phyloP scores from a whole-genome alignment of 2,113 vertebrate genomes.

The Stegastes partitus region DNA sequence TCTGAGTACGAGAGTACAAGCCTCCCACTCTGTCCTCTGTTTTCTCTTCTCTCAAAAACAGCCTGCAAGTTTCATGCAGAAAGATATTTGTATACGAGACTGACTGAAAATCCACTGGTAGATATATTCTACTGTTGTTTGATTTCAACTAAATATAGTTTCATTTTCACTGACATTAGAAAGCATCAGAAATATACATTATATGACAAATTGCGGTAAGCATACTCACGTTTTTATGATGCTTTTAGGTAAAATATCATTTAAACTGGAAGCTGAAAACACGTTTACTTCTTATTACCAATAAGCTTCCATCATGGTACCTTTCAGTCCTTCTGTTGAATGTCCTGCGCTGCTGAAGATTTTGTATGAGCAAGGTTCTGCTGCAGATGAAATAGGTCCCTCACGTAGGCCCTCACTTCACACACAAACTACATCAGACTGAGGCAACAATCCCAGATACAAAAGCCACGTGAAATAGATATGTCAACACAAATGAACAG shows the following conservation, averaged over 20 bases:
- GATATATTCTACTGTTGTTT: neutral
- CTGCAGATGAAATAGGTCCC: conserved; percentile 32
- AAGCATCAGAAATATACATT: neutral
- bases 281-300: conserved; percentile 14
- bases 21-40: neutral
- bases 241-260: neutral
- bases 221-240: conserved; percentile 11
- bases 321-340: conserved; percentile 19
- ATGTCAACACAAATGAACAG: conserved; percentile 30
- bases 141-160: too few species aligned
- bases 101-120: neutral
- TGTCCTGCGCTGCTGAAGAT: conserved; percentile 7
- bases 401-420: conserved; percentile 28
- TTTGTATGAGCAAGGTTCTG: conserved; percentile 30
- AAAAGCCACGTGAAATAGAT: conserved; percentile 53
- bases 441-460: conserved; percentile 45
- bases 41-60: neutral
- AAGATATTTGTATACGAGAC: neutral
- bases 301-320: too few species aligned
- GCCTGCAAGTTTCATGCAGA: neutral
- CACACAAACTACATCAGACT: conserved; percentile 14
- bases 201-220: neutral
- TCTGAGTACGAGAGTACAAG: neutral
- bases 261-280: conserved; percentile 11
- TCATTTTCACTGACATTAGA: too few species aligned